These are phyloP conservation scores for Eupithecia inturbata DNA, from an alignment of 2,888 invertebrate species.

Conservation along the genomic window DNA sequence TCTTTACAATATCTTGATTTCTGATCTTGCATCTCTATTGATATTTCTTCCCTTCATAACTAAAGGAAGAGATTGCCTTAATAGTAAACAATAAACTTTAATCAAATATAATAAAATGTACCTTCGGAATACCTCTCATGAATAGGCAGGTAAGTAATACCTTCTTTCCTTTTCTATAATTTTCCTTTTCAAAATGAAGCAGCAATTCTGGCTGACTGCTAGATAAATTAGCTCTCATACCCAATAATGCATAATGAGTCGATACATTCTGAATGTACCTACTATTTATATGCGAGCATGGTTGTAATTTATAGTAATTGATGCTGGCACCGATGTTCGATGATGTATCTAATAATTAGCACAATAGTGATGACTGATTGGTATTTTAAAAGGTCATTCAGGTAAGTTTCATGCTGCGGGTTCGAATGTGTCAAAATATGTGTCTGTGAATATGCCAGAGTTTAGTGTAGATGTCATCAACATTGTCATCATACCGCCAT, in stretches of 20 bases:
- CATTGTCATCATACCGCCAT: no score
- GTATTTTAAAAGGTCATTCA: neutral
- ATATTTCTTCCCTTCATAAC: no score
- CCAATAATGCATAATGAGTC: slow-evolving; percentile 20
- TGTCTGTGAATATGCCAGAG: no score
- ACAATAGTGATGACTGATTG: slow-evolving; percentile 12
- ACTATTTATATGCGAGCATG: neutral
- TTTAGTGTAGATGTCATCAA: no score
- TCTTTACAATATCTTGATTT: no score
- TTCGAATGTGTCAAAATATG: no score
- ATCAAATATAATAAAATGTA: no score
- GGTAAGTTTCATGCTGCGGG: neutral
- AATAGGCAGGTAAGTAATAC: no score
- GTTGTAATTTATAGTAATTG: neutral
- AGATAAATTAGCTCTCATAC: neutral
- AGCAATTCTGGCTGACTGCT: neutral
- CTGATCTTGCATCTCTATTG: no score
- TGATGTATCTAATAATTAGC: neutral
- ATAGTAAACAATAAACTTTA: no score
- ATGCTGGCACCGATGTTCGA: neutral
- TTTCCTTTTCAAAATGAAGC: neutral
- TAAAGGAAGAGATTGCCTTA: no score
- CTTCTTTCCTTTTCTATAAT: neutral
- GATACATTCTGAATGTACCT: neutral
- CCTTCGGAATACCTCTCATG: no score